Percentiles rank a stretch among this genome's conserved stretches.
phyloP scores from a whole-genome alignment of 2,113 vertebrate genomes.

The Cinclus mexicanus region DNA sequence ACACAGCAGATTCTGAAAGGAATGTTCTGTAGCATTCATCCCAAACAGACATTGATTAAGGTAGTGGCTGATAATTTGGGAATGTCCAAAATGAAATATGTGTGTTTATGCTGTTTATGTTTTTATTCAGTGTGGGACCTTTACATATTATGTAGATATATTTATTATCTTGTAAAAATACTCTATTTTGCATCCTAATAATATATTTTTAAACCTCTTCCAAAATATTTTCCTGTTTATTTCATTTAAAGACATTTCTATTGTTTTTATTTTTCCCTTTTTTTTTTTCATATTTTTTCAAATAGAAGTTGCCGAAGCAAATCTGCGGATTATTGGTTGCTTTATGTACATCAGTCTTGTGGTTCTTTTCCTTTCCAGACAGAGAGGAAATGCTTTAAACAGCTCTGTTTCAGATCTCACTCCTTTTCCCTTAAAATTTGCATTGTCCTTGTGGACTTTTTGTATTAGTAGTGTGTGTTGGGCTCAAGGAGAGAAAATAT shows the following conservation, averaged over 20 bases:
- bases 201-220: neutral
- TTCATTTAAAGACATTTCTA: neutral
- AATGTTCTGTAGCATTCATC: neutral
- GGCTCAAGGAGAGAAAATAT: neutral
- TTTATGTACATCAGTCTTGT: neutral
- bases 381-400: neutral
- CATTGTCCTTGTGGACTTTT: neutral
- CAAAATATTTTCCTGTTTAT: neutral
- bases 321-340: neutral
- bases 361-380: neutral
- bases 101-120: neutral
- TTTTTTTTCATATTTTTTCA: neutral
- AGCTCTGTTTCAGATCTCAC: neutral
- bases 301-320: neutral
- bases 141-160: neutral
- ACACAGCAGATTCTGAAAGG: neutral
- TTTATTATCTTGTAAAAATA: neutral
- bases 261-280: fast-evolving
- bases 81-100: neutral
- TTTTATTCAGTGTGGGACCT: neutral
- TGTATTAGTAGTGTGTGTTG: neutral
- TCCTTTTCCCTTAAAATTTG: neutral
- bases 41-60: neutral
- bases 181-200: neutral
- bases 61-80: neutral